phyloP scores from a whole-genome alignment of 2,113 vertebrate species.

The Murina feae region DNA sequence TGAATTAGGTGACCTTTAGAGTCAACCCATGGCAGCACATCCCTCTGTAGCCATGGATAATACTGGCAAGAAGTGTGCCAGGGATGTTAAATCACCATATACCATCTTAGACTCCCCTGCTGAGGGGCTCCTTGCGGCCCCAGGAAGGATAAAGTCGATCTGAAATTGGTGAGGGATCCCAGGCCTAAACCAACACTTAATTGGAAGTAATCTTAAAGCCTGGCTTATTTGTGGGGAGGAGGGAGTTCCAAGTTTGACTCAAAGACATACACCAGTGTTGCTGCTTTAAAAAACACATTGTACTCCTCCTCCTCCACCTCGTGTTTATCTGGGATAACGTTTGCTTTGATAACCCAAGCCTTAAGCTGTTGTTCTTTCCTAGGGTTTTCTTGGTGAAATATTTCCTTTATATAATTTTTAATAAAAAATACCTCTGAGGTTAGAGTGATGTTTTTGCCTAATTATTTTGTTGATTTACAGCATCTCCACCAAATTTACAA shows the following conservation, averaged over 20 bases:
- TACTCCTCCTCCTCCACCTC: not conserved
- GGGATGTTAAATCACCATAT: not conserved
- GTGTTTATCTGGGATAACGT: not conserved
- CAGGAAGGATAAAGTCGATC: not conserved
- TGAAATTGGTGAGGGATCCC: not conserved
- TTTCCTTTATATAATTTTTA: not conserved
- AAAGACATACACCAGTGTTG: not conserved
- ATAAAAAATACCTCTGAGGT: not conserved
- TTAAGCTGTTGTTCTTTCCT: not conserved
- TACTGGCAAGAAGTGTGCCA: not conserved
- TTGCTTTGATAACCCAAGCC: not conserved
- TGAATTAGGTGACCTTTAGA: not conserved
- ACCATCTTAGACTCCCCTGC: not conserved
- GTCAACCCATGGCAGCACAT: not conserved
- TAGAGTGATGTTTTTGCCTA: not conserved
- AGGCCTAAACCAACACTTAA: not conserved
- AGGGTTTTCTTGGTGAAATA: conserved; percentile 3
- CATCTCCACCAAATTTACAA: not conserved
- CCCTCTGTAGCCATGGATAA: not conserved
- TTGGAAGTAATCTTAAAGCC: not conserved
- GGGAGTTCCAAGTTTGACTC: not conserved
- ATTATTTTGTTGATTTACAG: not conserved
- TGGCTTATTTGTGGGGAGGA: not conserved
- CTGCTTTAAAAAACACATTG: not conserved
- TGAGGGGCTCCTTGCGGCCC: not conserved